Evolutionary conservation across 2,888 invertebrate species (phyloP), one percentile per base, ranked within the genome.

Genomic region (Timema cristinae): DNA sequence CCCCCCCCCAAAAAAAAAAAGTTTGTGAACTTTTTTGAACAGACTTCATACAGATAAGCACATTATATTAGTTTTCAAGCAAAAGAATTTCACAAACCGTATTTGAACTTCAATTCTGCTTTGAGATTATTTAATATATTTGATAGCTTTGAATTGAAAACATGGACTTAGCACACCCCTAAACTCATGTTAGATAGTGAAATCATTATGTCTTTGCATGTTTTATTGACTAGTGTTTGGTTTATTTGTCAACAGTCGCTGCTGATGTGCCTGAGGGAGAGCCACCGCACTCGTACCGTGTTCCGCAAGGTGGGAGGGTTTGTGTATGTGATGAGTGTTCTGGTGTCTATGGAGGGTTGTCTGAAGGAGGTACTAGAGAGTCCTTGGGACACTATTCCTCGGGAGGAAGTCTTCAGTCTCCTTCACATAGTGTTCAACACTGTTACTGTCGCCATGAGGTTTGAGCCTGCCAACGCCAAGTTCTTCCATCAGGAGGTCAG

Each of bases 241-340:
- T 48, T 63, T 63, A 13, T 72, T 69, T 74, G 76, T 79, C 81
- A 32, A 32, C 79, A 89, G 87, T 86, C 95, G 68, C 83, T 98
- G 73, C 84, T 97, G 74, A 89, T 91, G 71, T 97, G 97, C 77
- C 85, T 99, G 71, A 88, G 96, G 75, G 99, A 99, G 81, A 97
- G 97, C 66, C 99, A 99, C 84, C 89, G 98, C 73, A 96, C 97
- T 0, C 88, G 99, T 76, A 96, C 97, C 7, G 94, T 97, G 74
- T 99, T 99, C 83, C 89, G 99, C 77, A 98, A 97, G 86, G 96
- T 96, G 49, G 97, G 97, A 78, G 99, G 99, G 13, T 99, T 99
- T 81, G 94, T 98, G 0, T 98, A 98, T 81, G 92, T 99, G 49
- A 97, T 98, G 80, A 97, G 97, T 77, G 94, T 98, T 47, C 86